A percentile compares a stretch with the other conserved stretches of the same genome.
Conservation (phyloP, 2,888 invertebrate species). For the Spodoptera littoralis region DNA sequence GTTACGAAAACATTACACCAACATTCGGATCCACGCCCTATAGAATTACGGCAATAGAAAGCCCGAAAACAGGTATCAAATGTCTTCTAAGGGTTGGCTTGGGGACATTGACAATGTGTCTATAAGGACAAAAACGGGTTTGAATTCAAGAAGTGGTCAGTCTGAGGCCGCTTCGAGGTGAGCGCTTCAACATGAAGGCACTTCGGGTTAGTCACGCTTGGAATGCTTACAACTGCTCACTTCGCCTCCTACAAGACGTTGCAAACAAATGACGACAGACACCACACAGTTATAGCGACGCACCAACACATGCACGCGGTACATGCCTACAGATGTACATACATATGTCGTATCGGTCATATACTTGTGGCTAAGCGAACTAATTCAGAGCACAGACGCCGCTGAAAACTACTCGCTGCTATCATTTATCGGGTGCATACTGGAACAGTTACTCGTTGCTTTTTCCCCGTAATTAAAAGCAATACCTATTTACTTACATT, state of each 20-base stretch:
- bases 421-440: conserved; percentile 34
- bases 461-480: no score
- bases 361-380: conserved; percentile 48
- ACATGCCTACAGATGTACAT: conserved; percentile 31
- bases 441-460: background rate
- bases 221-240: conserved; percentile 76
- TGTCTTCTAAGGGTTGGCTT: conserved; percentile 40
- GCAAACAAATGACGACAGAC: conserved; percentile 70
- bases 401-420: conserved; percentile 42
- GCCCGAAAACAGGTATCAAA: conserved; percentile 39
- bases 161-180: conserved; percentile 82
- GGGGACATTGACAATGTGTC: conserved; percentile 56
- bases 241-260: conserved; percentile 70
- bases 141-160: conserved; percentile 81
- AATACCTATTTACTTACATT: no score
- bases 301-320: conserved; percentile 7
- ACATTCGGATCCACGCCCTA: conserved; percentile 9
- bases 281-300: conserved; percentile 47
- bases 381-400: conserved; percentile 44
- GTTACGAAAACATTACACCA: conserved; percentile 1
- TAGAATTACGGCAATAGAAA: conserved; percentile 16
- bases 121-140: conserved; percentile 77
- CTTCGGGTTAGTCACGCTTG: conserved; percentile 81
- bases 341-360: conserved; percentile 33
- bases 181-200: conserved; percentile 76